A percentile compares a stretch with the other conserved stretches of the same genome.
Evolutionary conservation across 2,888 invertebrate species (phyloP).

Genomic region (Ctenicera cuprea): DNA sequence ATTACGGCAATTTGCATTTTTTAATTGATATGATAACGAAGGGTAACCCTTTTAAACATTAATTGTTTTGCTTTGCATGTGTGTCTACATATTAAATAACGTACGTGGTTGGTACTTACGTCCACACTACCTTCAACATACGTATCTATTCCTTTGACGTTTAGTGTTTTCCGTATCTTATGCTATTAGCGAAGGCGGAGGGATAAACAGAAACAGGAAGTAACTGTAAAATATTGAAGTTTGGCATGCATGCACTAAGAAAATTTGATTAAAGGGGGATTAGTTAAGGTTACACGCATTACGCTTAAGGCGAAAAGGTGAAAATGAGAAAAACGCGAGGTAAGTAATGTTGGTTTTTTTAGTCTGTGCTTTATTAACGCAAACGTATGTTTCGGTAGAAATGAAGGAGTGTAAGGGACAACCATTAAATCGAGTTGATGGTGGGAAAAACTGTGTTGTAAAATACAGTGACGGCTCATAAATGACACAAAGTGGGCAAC

Average conservation of each 20-base stretch:
- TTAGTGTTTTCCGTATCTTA: conserved; percentile 2
- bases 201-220: conserved; percentile 18
- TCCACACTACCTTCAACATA: no score
- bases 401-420: no score
- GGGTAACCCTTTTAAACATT: not conserved
- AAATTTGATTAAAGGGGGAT: conserved; percentile 32
- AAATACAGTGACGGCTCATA: no score
- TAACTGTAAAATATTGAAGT: conserved; percentile 24
- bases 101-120: not conserved
- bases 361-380: conserved; percentile 3
- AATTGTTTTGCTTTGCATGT: not conserved
- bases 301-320: not conserved
- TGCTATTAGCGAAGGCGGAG: conserved; percentile 18
- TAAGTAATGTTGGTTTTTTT: conserved; percentile 25
- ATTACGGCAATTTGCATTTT: conserved; percentile 36
- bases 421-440: no score
- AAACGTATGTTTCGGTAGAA: not conserved
- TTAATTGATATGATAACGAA: conserved; percentile 28
- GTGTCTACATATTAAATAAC: not conserved
- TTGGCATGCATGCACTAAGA: conserved; percentile 15
- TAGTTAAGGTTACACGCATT: conserved; percentile 7
- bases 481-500: no score
- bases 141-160: not conserved
- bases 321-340: not conserved
- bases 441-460: no score